A percentile compares a stretch with the other conserved stretches of the same genome.
phyloP scores from a whole-genome alignment of 2,113 vertebrate genomes.

The Nibea coibor region DNA sequence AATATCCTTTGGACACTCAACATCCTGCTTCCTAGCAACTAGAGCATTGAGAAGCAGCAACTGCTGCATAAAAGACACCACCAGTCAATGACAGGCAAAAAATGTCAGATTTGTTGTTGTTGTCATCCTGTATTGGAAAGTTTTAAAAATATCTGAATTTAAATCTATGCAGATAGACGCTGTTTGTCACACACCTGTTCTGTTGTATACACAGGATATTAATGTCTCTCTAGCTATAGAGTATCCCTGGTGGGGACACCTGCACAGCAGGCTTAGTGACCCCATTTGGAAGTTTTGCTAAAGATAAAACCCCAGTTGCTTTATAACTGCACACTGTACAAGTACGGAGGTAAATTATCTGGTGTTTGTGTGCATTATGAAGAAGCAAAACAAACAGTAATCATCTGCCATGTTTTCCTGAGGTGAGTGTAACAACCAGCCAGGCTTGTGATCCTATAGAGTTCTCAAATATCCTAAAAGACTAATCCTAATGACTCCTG shows the following conservation, averaged over 20 bases:
- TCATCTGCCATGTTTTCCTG: neutral
- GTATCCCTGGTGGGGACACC: neutral
- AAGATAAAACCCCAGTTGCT: neutral
- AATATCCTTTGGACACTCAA: slow-evolving; percentile 65
- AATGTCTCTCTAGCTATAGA: neutral
- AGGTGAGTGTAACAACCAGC: too few species aligned
- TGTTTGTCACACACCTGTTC: neutral
- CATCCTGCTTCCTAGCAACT: slow-evolving; percentile 78
- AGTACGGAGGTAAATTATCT: neutral
- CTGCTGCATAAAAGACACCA: slow-evolving; percentile 1
- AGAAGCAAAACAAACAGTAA: neutral
- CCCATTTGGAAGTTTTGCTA: slow-evolving; percentile 20
- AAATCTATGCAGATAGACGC: neutral
- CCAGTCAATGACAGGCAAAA: neutral
- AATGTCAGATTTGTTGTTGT: slow-evolving; percentile 16
- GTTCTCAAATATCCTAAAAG: neutral
- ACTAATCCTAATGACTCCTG: neutral
- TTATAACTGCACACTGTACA: neutral
- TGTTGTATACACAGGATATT: neutral
- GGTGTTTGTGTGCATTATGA: neutral
- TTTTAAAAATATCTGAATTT: neutral
- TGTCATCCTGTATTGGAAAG: neutral
- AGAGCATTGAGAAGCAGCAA: slow-evolving; percentile 42
- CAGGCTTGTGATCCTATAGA: neutral
- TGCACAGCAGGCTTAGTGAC: slow-evolving; percentile 26